Percentiles rank a stretch among this genome's conserved stretches.
Conservation (phyloP, 2,797 vertebrate species). For the Galago senegalensis region DNA sequence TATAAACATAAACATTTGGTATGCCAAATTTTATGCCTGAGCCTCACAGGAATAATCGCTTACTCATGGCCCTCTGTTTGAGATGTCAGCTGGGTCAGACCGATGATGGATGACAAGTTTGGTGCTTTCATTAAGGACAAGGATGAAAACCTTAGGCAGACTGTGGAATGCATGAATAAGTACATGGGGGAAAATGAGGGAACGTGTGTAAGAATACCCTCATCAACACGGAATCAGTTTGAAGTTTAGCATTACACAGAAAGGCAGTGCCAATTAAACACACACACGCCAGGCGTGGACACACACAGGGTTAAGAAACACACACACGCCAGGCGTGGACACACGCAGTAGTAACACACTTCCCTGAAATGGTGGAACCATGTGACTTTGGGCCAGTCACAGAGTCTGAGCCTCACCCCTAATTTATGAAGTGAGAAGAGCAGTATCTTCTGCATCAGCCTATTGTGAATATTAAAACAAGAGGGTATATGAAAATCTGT, state of each 20-base stretch:
- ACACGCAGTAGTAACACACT: accelerated
- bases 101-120: neutral
- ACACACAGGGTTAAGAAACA: too few relatives aligned
- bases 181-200: neutral
- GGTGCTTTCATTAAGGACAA: neutral
- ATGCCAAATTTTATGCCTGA: constrained; percentile 24
- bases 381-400: neutral
- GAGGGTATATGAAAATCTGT: neutral
- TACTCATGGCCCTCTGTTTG: neutral
- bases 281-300: neutral
- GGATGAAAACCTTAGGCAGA: neutral
- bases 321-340: too few relatives aligned
- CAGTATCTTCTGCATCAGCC: neutral
- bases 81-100: neutral
- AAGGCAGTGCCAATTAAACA: neutral
- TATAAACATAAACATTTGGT: constrained; percentile 54
- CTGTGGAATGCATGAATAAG: neutral
- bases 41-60: neutral
- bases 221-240: neutral
- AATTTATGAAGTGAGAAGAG: neutral
- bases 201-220: neutral
- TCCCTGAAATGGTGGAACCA: neutral
- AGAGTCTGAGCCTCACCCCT: neutral
- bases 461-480: neutral
- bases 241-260: neutral